Evolutionary conservation across 2,888 invertebrate species (phyloP).

Genomic region (Melanargia galathea): DNA sequence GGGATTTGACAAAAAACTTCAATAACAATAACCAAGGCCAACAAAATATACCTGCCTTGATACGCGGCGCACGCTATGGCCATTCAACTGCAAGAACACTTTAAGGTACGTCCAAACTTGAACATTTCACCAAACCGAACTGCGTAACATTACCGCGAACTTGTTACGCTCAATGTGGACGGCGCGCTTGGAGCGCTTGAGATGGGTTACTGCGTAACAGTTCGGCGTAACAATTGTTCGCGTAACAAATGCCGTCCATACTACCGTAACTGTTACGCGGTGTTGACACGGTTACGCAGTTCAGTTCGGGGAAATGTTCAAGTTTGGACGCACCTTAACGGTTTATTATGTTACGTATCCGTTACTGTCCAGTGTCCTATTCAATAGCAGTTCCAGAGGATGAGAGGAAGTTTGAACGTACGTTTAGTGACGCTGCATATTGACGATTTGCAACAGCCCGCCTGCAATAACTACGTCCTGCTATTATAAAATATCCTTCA

Average conservation of each 20-base stretch:
- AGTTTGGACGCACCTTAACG: too few species aligned
- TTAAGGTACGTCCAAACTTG: too few species aligned
- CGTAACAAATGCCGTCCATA: too few species aligned
- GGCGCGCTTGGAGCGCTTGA: too few species aligned
- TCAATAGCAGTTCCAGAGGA: constrained; percentile 36
- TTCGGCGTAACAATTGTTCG: too few species aligned
- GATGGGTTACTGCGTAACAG: too few species aligned
- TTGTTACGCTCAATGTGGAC: too few species aligned
- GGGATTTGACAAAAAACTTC: background rate
- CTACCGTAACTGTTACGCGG: too few species aligned
- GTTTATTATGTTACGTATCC: constrained; percentile 31
- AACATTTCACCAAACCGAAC: too few species aligned
- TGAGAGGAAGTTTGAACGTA: constrained; percentile 39
- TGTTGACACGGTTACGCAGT: too few species aligned
- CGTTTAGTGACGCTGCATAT: constrained; percentile 38
- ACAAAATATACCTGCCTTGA: constrained; percentile 25
- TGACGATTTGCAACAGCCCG: constrained; percentile 34
- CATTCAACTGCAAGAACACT: constrained; percentile 30
- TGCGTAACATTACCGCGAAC: too few species aligned
- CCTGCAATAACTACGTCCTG: constrained; percentile 49
- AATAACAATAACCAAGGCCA: constrained; percentile 41
- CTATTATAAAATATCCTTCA: constrained; percentile 49
- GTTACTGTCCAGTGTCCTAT: constrained; percentile 29
- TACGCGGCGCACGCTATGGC: constrained; percentile 26
- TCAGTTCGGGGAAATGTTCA: too few species aligned